Base-by-base conservation (phyloP, 2,113 vertebrate genomes). In the Festucalex cinctus region DNA sequence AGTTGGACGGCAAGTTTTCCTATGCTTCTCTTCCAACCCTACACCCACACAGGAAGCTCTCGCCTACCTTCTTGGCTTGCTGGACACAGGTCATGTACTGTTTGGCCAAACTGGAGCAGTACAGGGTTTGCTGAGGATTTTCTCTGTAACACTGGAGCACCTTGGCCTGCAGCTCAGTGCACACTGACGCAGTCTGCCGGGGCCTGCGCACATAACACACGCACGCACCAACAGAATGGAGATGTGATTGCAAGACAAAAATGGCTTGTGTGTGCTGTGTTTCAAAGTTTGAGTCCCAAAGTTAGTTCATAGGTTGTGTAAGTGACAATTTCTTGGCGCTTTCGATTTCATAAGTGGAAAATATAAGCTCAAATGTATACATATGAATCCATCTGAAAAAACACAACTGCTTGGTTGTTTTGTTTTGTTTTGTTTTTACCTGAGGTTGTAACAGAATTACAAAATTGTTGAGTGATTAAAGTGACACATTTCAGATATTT, bases 51-150 rank as follows among this genome's bases (percentile, higher is more conserved):
- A 24, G 60, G 10, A 5, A 24, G 7, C 56, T 3, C 4, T 65
- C 12, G 20, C 77, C 77, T 89, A 96, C 95, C 95, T 96, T 94
- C 78, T 92, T 95, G 76, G 94, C 93, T 0, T 93, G 79, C 8
- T 93, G 93, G 70, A 98, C 94, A 8, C 97, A 98, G 86, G 70
- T 88, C 82, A 93, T 94, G 83, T 96, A 98, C 1, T 96, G 91
- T 78, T 92, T 94, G 75, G 91, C 97, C 84, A 98, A 89, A 81
- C 90, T 86, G 0, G 95, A 95, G 88, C 96, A 98, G 70, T 87
- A 91, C 24, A 98, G 93, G 26, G 94, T 94, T 88, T 97, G 93
- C 35, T 66, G 81, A 44, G 87, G 88, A 76, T 94, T 94, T 79
- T 92, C 89, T 35, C 76, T 86, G 91, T 96, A 98, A 89, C 97